Evolutionary conservation across 2,113 vertebrate genomes (phyloP), one percentile per base, ranked within the genome.

Genomic region (Crocuta crocuta): DNA sequence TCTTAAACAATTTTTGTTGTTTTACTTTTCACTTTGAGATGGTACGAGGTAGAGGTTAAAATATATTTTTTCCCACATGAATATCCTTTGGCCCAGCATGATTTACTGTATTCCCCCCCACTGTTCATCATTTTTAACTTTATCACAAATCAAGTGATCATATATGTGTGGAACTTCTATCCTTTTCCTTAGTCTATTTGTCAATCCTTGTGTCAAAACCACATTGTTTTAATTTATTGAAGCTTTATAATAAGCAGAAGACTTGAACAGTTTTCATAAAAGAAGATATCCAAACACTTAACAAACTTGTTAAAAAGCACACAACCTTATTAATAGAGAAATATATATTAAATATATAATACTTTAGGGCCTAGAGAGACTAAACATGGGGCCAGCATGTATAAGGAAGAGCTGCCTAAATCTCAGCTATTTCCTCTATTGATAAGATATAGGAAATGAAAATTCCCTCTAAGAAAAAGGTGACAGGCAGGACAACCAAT

Each of bases 11-110:
- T 5, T 1, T 71, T 48, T 92, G 63, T 79, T 94, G 66, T 43
- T 93, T 97, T 85, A 85, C 68, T 66, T 91, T 97, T 95, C 16
- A 91, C 43, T 89, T 63, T 95, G 71, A 76, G 48, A 53, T 76
- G 31, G 12, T 50, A 17, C 76, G 53, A 96, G 2, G 66, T 71
- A 48, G 39, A 7, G 43, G 2, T 61, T 93, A 24, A 86, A 66
- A 88, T 92, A 10, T 61, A 19, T 73, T 96, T 48, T 84, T 86
- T 70, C 68, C 8, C n/a, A 68, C 83, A 68, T n/a, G 16, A 88
- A n/a, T 91, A 70, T 66, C 16, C 5, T 65, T 97, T 74, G 83
- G 58, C 10, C 9, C 19, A 91, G 80, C 76, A 65, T 16, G 23
- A 73, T 96, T 76, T 66, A 91, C 16, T 83, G 1, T 58, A 91